Percentiles rank a stretch among this genome's conserved stretches.
These are phyloP conservation scores for Drosophila repleta DNA, from an alignment of 1,140 invertebrate species.

Conservation along the genomic window DNA sequence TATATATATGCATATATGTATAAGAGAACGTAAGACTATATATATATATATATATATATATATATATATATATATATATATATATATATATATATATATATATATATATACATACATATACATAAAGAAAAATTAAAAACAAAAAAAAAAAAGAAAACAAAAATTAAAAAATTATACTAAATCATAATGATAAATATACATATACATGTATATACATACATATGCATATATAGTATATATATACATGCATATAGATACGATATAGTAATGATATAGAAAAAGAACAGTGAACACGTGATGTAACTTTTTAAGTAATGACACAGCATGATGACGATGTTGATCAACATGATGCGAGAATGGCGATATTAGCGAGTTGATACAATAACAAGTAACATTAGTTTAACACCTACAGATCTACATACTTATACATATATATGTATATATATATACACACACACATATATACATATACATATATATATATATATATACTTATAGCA, in stretches of 20 bases:
- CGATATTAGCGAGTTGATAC: slow-evolving; percentile 60
- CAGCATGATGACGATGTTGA: slow-evolving; percentile 5
- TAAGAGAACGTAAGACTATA: slow-evolving; percentile 79
- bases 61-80: slow-evolving; percentile 36
- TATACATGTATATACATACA: slow-evolving; percentile 49
- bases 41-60: slow-evolving; percentile 12
- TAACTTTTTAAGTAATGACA: slow-evolving; percentile 78
- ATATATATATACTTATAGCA: slow-evolving; percentile 19
- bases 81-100: slow-evolving; percentile 27
- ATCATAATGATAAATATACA: slow-evolving; percentile 61
- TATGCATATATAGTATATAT: slow-evolving; percentile 19
- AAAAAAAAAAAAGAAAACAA: slow-evolving; percentile 47
- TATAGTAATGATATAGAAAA: slow-evolving; percentile 69
- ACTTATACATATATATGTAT: slow-evolving; percentile 7
- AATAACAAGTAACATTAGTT: slow-evolving; percentile 68
- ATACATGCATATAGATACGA: slow-evolving; percentile 15
- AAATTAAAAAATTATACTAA: slow-evolving; percentile 60
- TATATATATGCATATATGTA: slow-evolving; percentile 52
- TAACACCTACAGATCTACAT: slow-evolving; percentile 44
- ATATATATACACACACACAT: too few species aligned
- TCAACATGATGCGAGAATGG: slow-evolving; percentile 21
- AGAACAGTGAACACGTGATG: slow-evolving; percentile 81
- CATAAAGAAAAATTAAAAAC: slow-evolving; percentile 41
- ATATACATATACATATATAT: slow-evolving; percentile 8
- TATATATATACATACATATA: slow-evolving; percentile 1